A percentile compares a stretch with the other conserved stretches of the same genome.
Conservation (phyloP, 2,888 invertebrate species). For the Megastigmus dorsalis region DNA sequence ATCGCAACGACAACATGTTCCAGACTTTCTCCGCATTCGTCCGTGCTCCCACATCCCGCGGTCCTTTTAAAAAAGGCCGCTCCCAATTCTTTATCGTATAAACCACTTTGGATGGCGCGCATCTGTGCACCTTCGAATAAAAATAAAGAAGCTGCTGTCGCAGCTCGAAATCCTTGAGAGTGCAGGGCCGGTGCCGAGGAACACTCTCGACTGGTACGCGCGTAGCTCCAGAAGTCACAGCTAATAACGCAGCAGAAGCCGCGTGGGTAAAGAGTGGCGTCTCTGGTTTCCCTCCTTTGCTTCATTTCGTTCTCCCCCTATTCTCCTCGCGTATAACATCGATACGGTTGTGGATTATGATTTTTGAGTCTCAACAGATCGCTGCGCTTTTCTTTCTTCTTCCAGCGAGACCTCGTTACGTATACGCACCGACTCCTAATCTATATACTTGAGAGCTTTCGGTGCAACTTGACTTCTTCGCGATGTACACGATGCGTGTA, state of each 20-base stretch:
- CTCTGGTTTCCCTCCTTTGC: slow-evolving; percentile 48
- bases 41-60: background rate
- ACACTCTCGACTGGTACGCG: slow-evolving; percentile 21
- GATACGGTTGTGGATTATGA: background rate
- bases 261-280: slow-evolving; percentile 22
- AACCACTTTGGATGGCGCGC: no score
- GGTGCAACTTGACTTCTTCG: no score
- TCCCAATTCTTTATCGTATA: background rate
- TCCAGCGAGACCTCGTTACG: slow-evolving; percentile 13
- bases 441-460: no score
- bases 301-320: no score
- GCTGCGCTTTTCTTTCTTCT: slow-evolving; percentile 20
- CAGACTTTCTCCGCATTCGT: background rate
- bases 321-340: slow-evolving; percentile 6
- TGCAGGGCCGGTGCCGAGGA: slow-evolving; percentile 19
- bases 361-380: slow-evolving; percentile 43
- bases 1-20: no score
- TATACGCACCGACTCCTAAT: background rate
- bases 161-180: slow-evolving; percentile 5
- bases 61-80: no score
- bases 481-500: no score
- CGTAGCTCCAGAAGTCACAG: background rate
- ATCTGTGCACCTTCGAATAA: no score
- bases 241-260: slow-evolving; percentile 30
- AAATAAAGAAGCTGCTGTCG: no score